phyloP scores from a whole-genome alignment of 2,797 vertebrate genomes.

The Gephyroberyx darwinii region DNA sequence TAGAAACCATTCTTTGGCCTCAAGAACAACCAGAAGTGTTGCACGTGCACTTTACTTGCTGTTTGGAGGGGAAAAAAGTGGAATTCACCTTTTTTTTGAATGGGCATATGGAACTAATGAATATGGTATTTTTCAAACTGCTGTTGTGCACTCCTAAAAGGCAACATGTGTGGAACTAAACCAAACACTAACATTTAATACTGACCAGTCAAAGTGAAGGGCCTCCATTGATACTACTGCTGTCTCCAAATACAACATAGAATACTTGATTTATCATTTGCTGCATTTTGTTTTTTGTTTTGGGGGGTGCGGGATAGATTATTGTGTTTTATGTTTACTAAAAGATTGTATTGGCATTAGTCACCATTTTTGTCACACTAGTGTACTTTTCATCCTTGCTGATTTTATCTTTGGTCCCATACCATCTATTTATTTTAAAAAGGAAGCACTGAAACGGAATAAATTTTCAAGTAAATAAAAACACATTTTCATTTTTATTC shows the following conservation, averaged over 20 bases:
- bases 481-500: constrained; percentile 80
- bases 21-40: constrained; percentile 79
- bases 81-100: constrained; percentile 40
- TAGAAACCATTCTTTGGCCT: constrained; percentile 74
- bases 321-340: constrained; percentile 86
- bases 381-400: constrained; percentile 85
- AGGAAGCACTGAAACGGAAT: constrained; percentile 89
- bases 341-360: constrained; percentile 85
- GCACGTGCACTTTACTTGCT: constrained; percentile 83
- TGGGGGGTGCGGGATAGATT: constrained; percentile 65
- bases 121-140: constrained; percentile 46
- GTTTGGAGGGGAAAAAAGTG: constrained; percentile 41
- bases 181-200: constrained; percentile 64
- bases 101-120: constrained; percentile 49
- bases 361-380: constrained; percentile 84
- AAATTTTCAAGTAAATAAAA: constrained; percentile 87
- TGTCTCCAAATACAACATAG: constrained; percentile 72
- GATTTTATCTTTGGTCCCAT: constrained; percentile 85
- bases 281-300: constrained; percentile 77
- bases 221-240: constrained; percentile 77
- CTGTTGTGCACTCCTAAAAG: constrained; percentile 45
- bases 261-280: constrained; percentile 79
- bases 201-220: constrained; percentile 59
- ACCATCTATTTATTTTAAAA: constrained; percentile 94
- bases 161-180: constrained; percentile 50